A percentile compares a stretch with the other conserved stretches of the same genome.
phyloP scores from a whole-genome alignment of 1,140 invertebrate genomes.

The Dendroctonus ponderosae region DNA sequence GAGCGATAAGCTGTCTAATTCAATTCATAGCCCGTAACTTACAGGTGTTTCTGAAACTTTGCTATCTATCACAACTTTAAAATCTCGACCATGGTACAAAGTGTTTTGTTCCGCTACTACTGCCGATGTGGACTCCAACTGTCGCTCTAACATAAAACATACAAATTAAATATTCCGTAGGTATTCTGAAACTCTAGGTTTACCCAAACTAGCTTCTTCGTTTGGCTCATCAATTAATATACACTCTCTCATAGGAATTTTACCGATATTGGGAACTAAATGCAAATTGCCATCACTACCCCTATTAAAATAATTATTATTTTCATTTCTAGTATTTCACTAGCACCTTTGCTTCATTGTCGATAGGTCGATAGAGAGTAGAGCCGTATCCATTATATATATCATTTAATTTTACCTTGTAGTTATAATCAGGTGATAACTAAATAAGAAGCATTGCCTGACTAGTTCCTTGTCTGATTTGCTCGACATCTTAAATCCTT shows the following conservation, averaged over 20 bases:
- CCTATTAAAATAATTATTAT: conserved; percentile 2
- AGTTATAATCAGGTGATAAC: conserved; percentile 79
- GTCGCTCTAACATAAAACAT: conserved; percentile 54
- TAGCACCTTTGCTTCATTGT: no score
- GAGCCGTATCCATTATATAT: no score
- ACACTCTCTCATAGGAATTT: conserved; percentile 81
- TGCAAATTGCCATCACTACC: conserved; percentile 71
- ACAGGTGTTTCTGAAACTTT: conserved; percentile 61
- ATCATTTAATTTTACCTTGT: conserved; percentile 55
- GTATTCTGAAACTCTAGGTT: conserved; percentile 61
- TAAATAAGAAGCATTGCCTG: conserved; percentile 81
- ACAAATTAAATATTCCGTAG: conserved; percentile 40
- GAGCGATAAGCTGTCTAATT: conserved; percentile 17
- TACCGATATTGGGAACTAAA: conserved; percentile 77
- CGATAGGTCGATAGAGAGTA: no score
- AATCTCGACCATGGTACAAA: conserved; percentile 78
- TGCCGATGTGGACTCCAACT: conserved; percentile 58
- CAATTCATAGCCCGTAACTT: conserved; percentile 43
- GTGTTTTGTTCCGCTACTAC: conserved; percentile 56
- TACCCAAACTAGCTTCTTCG: conserved; percentile 48
- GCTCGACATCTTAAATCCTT: conserved; percentile 58
- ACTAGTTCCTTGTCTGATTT: conserved; percentile 68
- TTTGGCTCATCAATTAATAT: conserved; percentile 79
- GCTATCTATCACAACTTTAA: conserved; percentile 80
- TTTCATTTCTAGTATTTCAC: no score